These are phyloP conservation scores for Tachysurus vachellii DNA, from an alignment of 2,113 vertebrate genomes.

Conservation along the genomic window DNA sequence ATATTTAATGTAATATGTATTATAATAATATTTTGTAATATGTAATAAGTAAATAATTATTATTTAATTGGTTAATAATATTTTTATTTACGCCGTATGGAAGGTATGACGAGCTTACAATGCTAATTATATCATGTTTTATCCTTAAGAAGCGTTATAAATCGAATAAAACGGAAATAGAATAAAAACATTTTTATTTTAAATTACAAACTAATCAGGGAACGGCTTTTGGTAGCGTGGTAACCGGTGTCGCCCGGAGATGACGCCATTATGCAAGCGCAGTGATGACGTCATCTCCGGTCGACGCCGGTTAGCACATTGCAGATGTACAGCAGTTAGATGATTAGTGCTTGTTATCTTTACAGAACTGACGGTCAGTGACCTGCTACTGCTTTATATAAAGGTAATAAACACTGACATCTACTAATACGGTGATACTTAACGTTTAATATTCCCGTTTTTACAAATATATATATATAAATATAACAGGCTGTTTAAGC, in stretches of 20 bases:
- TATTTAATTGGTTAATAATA: neutral
- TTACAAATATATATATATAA: too few species aligned
- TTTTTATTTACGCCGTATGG: neutral
- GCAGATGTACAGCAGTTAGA: neutral
- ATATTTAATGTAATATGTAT: too few species aligned
- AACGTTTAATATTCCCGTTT: neutral
- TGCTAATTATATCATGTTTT: neutral
- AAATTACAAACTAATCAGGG: conserved; percentile 19
- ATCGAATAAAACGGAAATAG: neutral
- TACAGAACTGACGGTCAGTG: neutral
- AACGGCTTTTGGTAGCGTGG: neutral
- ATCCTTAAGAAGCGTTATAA: neutral
- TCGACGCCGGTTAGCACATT: conserved; percentile 31
- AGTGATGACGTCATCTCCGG: neutral
- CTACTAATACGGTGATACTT: too few species aligned
- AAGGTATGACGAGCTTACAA: neutral
- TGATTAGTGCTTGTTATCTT: neutral
- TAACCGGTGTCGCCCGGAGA: neutral
- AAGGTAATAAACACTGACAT: too few species aligned
- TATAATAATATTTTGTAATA: too few species aligned
- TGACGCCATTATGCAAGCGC: too few species aligned
- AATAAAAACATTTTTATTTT: neutral
- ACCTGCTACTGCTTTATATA: neutral
- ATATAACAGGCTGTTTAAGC: too few species aligned
- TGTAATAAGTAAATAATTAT: too few species aligned